Evolutionary conservation across 2,113 vertebrate genomes (phyloP).

Genomic region (Tapirus terrestris): DNA sequence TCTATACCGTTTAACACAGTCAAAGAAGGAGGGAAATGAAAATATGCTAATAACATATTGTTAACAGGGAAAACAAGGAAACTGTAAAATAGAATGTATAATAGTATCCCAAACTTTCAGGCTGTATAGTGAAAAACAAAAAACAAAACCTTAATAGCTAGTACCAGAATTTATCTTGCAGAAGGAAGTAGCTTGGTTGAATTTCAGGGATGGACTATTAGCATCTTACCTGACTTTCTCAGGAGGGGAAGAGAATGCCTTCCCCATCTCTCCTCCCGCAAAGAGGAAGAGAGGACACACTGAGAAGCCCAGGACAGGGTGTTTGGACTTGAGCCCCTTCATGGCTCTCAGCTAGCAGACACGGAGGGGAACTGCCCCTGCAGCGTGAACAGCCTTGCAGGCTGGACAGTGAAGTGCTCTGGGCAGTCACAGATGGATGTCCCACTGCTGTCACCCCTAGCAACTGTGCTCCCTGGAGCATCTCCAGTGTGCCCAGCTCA

Average conservation of each 20-base stretch:
- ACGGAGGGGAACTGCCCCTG: background rate
- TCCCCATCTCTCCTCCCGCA: background rate
- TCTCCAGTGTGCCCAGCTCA: fast-evolving
- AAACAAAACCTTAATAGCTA: background rate
- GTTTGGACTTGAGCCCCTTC: background rate
- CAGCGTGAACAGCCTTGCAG: background rate
- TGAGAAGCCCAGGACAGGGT: fast-evolving
- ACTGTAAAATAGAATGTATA: background rate
- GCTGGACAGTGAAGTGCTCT: background rate
- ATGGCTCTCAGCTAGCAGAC: background rate
- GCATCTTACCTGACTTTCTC: background rate
- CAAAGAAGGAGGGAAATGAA: background rate
- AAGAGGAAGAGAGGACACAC: fast-evolving
- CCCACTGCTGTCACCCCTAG: fast-evolving
- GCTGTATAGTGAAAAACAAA: background rate
- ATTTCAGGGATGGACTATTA: no score
- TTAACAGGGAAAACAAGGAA: background rate
- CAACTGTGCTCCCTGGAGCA: background rate
- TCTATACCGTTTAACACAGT: background rate
- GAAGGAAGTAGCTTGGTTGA: background rate
- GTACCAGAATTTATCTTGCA: background rate
- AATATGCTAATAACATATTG: background rate
- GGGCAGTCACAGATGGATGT: fast-evolving
- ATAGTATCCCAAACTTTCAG: background rate
- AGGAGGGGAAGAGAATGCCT: background rate